Conservation (phyloP, 1,140 invertebrate species). For the Bactericera cockerelli region DNA sequence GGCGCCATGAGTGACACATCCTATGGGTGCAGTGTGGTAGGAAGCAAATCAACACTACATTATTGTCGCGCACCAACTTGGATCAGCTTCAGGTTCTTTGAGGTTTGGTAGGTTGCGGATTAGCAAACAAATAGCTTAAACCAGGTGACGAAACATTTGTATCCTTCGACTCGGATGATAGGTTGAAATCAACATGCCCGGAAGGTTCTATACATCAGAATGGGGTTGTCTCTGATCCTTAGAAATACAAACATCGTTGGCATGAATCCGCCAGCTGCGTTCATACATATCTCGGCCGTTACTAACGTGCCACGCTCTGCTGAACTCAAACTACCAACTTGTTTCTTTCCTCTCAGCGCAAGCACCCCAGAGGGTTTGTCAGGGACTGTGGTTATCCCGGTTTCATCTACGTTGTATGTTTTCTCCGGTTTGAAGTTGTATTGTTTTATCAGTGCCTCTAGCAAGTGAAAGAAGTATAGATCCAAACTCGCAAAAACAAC, state of each 20-base stretch:
- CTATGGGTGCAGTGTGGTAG: slow-evolving; percentile 28
- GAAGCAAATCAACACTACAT: slow-evolving; percentile 28
- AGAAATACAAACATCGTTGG: slow-evolving; percentile 28
- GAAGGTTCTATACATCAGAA: slow-evolving; percentile 22
- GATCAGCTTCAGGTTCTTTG: background rate
- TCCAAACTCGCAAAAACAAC: no score
- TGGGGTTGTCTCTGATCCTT: slow-evolving; percentile 18
- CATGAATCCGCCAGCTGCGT: slow-evolving; percentile 23
- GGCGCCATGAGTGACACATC: slow-evolving; percentile 25
- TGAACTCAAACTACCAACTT: slow-evolving; percentile 17
- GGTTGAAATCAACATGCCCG: slow-evolving; percentile 20
- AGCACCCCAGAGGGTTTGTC: slow-evolving; percentile 28
- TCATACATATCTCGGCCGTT: slow-evolving; percentile 23
- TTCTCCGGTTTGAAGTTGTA: slow-evolving; percentile 19
- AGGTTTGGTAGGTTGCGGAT: slow-evolving; percentile 12
- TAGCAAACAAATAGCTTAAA: slow-evolving; percentile 16
- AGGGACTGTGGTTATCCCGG: slow-evolving; percentile 19
- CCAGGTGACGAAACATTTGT: slow-evolving; percentile 21
- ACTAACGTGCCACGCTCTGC: slow-evolving; percentile 8
- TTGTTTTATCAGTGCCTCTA: background rate
- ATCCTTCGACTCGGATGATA: slow-evolving; percentile 22
- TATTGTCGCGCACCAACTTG: slow-evolving; percentile 27
- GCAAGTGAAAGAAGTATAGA: background rate
- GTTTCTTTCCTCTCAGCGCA: slow-evolving; percentile 26
- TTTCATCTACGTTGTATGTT: slow-evolving; percentile 23